Percentiles rank a stretch among this genome's conserved stretches.
Evolutionary conservation across 1,140 invertebrate genomes (phyloP).

Genomic region (Drosophila trapezifrons): DNA sequence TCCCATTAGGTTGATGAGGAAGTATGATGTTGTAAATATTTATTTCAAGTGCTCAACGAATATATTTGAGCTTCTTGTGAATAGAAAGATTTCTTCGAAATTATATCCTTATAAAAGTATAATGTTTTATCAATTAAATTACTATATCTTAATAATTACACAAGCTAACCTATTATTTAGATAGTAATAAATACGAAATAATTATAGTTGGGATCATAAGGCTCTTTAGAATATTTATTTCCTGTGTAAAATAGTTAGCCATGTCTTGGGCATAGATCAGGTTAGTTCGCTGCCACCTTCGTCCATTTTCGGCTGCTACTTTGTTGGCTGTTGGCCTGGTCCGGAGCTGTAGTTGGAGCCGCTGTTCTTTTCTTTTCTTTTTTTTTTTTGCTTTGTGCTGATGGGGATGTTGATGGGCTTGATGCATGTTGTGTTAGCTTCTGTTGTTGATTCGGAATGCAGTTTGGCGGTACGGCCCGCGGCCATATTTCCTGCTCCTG

Average conservation of each 20-base stretch:
- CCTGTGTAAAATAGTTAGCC: slow-evolving; percentile 20
- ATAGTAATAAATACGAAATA: not conserved
- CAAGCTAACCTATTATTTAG: not conserved
- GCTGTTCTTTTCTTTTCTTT: not conserved
- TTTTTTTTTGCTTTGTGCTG: slow-evolving; percentile 36
- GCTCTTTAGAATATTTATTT: not conserved
- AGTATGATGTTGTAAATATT: too few species aligned
- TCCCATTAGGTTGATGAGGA: not conserved
- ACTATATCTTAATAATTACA: too few species aligned
- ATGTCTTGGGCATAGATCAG: slow-evolving; percentile 49
- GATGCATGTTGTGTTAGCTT: slow-evolving; percentile 79
- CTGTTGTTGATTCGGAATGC: slow-evolving; percentile 80
- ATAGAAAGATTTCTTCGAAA: too few species aligned
- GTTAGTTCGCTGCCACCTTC: slow-evolving; percentile 59
- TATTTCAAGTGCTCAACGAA: too few species aligned
- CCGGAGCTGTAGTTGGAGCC: slow-evolving; percentile 25
- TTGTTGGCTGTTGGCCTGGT: slow-evolving; percentile 50
- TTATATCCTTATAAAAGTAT: too few species aligned
- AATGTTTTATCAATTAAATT: not conserved
- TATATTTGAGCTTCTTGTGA: too few species aligned
- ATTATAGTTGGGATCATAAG: not conserved
- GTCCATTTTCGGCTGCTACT: slow-evolving; percentile 75
- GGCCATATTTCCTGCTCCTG: slow-evolving; percentile 60
- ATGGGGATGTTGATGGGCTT: slow-evolving; percentile 78
- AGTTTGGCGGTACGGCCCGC: slow-evolving; percentile 71